These are phyloP conservation scores for Limulus polyphemus DNA, from an alignment of 2,888 invertebrate genomes.

Conservation along the genomic window DNA sequence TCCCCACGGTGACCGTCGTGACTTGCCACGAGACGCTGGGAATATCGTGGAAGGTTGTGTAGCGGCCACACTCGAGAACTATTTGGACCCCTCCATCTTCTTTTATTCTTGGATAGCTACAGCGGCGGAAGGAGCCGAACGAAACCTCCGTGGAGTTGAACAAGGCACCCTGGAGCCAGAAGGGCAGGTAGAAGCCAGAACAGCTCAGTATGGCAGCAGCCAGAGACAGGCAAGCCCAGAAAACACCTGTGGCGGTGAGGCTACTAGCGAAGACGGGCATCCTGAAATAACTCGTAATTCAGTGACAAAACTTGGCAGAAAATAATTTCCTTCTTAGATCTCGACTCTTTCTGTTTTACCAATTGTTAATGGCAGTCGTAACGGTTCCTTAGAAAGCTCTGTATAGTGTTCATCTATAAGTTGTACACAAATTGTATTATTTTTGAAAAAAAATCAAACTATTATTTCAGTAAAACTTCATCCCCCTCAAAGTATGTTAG, in stretches of 20 bases:
- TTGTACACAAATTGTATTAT: no score
- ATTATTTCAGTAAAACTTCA: no score
- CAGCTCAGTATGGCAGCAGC: slow-evolving; percentile 47
- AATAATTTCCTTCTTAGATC: no score
- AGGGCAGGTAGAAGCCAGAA: slow-evolving; percentile 52
- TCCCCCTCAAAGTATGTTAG: no score
- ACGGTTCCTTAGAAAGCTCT: no score
- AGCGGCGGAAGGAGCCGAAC: slow-evolving; percentile 54
- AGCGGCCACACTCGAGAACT: slow-evolving; percentile 51
- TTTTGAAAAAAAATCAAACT: no score
- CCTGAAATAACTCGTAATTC: no score
- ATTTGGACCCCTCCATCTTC: slow-evolving; percentile 24
- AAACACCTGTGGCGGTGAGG: slow-evolving; percentile 44
- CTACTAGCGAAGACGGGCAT: slow-evolving; percentile 39
- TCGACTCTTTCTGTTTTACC: no score
- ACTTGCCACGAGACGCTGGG: slow-evolving; percentile 57
- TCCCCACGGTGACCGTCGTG: slow-evolving; percentile 49
- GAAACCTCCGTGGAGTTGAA: slow-evolving; percentile 47
- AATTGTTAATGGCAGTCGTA: no score
- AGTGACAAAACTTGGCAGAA: no score
- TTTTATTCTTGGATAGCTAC: slow-evolving; percentile 50
- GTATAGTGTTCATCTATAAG: no score
- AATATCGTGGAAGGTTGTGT: slow-evolving; percentile 53
- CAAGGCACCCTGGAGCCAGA: slow-evolving; percentile 51
- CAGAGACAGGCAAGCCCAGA: slow-evolving; percentile 50